phyloP scores from a whole-genome alignment of 2,113 vertebrate genomes.

The Larimichthys polyactis region DNA sequence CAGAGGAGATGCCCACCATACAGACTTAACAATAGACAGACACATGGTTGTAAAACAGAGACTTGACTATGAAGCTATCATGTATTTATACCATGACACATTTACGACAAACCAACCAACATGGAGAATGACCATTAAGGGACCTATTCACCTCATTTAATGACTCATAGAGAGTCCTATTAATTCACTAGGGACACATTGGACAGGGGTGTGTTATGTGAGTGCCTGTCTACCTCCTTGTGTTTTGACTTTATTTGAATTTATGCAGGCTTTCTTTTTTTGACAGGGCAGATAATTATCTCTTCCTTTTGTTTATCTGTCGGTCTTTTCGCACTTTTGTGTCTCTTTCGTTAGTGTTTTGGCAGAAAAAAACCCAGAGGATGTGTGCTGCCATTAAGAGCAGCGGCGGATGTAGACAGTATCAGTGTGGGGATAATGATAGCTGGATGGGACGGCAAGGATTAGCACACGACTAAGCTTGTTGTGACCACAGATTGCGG shows the following conservation, averaged over 20 bases:
- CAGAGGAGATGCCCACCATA: not conserved
- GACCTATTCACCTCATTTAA: conserved; percentile 71
- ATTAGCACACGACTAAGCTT: conserved; percentile 77
- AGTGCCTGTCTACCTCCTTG: conserved; percentile 31
- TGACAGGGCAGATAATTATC: conserved; percentile 38
- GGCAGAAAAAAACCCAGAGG: conserved; percentile 18
- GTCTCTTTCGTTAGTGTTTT: conserved; percentile 37
- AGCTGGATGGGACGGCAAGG: conserved; percentile 66
- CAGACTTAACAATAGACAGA: conserved; percentile 5
- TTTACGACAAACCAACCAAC: conserved; percentile 67
- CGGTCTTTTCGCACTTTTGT: conserved; percentile 20
- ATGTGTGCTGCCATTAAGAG: conserved; percentile 55
- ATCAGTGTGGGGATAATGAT: conserved; percentile 75
- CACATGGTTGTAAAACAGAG: conserved; percentile 21
- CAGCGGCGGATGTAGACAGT: conserved; percentile 56
- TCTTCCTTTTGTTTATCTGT: conserved; percentile 14
- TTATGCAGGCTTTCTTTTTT: conserved; percentile 14
- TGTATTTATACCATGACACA: conserved; percentile 45
- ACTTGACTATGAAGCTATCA: conserved; percentile 21
- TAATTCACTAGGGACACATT: conserved; percentile 66
- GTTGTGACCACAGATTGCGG: conserved; percentile 81
- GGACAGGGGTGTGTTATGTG: conserved; percentile 28
- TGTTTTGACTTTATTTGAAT: conserved; percentile 43
- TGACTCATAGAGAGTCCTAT: conserved; percentile 58
- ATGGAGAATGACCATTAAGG: conserved; percentile 62